A percentile compares a stretch with the other conserved stretches of the same genome.
Evolutionary conservation across 2,888 invertebrate species (phyloP).

Genomic region (Sylvicola cinctus): DNA sequence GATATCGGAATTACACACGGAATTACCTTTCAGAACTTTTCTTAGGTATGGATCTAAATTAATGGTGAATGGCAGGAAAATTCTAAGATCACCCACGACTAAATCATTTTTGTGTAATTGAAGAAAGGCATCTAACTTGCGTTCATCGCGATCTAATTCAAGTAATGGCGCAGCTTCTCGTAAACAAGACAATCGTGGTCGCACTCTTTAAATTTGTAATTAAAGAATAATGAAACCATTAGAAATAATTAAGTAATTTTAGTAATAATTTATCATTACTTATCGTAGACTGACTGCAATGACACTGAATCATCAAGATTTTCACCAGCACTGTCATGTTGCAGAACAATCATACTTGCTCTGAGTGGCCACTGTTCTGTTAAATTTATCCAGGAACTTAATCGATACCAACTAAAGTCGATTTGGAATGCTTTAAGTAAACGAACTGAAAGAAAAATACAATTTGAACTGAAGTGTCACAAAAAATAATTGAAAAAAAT

Average conservation of each 20-base stretch:
- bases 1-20: no score
- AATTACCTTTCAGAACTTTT: constrained; percentile 81
- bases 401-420: constrained; percentile 96
- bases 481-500: background rate
- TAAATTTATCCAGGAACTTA: constrained; percentile 95
- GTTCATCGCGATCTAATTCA: constrained; percentile 84
- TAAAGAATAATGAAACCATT: constrained; percentile 1
- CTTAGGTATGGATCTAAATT: constrained; percentile 95
- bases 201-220: constrained; percentile 34
- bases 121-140: constrained; percentile 84
- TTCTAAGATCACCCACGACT: constrained; percentile 71
- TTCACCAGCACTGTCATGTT: constrained; percentile 78
- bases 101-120: constrained; percentile 72
- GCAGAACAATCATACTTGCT: constrained; percentile 91
- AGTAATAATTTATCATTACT: constrained; percentile 32
- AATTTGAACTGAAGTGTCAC: no score
- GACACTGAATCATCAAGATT: constrained; percentile 68
- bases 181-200: constrained; percentile 58
- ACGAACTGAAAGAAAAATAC: constrained; percentile 40
- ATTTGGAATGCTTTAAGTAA: constrained; percentile 95
- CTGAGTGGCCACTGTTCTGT: constrained; percentile 98
- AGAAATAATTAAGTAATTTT: constrained; percentile 1
- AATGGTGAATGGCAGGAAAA: constrained; percentile 94
- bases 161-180: constrained; percentile 77
- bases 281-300: constrained; percentile 79